Conservation (phyloP, 2,797 vertebrate genomes). For the Acrossocheilus wenchowensis region DNA sequence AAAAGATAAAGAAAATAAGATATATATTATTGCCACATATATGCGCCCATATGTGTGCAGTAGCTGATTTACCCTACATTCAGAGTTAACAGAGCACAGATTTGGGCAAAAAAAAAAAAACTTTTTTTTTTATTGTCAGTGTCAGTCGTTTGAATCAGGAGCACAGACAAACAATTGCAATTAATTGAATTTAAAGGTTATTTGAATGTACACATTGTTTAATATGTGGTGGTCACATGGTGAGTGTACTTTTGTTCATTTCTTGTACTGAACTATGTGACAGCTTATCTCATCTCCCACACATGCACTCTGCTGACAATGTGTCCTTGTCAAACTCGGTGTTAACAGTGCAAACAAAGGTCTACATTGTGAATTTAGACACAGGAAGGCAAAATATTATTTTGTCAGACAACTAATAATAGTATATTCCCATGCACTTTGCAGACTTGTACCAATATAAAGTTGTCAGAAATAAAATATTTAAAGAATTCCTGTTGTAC, state of each 20-base stretch:
- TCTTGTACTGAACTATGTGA: conserved; percentile 16
- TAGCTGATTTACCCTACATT: neutral
- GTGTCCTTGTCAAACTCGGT: conserved; percentile 51
- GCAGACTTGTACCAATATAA: neutral
- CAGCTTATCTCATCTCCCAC: conserved; percentile 52
- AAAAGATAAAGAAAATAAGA: neutral
- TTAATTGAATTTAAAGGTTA: neutral
- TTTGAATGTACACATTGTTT: neutral
- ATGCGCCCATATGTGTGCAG: neutral
- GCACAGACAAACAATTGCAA: neutral
- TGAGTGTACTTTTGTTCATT: conserved; percentile 5
- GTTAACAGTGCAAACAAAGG: conserved; percentile 51
- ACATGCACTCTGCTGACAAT: conserved; percentile 54
- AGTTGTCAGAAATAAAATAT: neutral
- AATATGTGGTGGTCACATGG: neutral
- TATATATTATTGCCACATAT: neutral
- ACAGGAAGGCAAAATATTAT: neutral
- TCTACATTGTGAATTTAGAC: conserved; percentile 46
- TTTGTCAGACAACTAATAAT: conserved; percentile 1
- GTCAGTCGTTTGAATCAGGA: neutral
- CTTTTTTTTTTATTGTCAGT: neutral
- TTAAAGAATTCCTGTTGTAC: neutral
- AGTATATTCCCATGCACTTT: neutral
- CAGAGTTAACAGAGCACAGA: neutral
- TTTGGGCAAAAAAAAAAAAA: neutral